Evolutionary conservation across 2,888 invertebrate genomes (phyloP), one percentile per base, ranked within the genome.

Genomic region (Limnephilus lunatus): DNA sequence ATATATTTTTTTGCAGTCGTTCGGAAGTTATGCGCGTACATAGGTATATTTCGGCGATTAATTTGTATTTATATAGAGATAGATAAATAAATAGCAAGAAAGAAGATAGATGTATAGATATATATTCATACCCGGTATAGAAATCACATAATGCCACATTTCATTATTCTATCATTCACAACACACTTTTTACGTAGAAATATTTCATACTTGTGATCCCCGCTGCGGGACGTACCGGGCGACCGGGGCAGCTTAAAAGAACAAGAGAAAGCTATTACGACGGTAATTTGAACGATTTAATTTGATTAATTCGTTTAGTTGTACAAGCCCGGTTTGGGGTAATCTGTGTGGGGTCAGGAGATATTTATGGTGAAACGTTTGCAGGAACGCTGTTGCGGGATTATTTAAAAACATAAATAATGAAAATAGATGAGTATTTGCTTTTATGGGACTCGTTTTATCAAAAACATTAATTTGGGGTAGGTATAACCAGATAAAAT

Each of bases 241-340:
- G 86, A 81, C 39, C 91, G 25, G 86, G 44, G 86, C 31, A 81
- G 81, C 81, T 86, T 87, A 87, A 89, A 91, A 91, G 87, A 90
- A 91, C 91, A 92, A 89, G 92, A 87, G 88, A 92, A 91, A 81
- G 83, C 91, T 91, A 92, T 92, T 91, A 91, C 87, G 90, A 91
- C 87, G 90, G 81, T 92, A 92, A 92, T 92, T 86, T 87, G 83
- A 90, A 90, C 90, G 90, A 92, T 92, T 91, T 92, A 68, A 87
- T 92, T 90, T 92, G 92, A 92, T 92, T 91, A 92, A 92, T 92
- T 91, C 81, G 90, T 85, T n/a, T 81, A 53, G 85, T 44, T 85
- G 39, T 86, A 92, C 92, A 92, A 92, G 53, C 85, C 30, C 83
- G 35, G 48, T 48, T 14, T 48, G 48, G 48, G 83, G 19, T 83